Base-by-base conservation (phyloP, 2,888 invertebrate species). In the Bugula neritina region DNA sequence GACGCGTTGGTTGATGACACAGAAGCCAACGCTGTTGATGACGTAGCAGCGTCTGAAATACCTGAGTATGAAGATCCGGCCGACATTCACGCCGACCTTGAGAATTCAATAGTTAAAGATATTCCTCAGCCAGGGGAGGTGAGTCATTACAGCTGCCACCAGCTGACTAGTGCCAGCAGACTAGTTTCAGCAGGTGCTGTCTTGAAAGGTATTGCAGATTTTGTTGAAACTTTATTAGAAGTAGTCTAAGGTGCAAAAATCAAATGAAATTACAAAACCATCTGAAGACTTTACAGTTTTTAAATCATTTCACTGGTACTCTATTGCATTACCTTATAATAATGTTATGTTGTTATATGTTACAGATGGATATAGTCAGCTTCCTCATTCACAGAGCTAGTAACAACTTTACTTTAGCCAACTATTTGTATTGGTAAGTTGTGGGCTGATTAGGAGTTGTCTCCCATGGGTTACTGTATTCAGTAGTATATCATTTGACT, bases 361-460 rank as follows among this genome's bases (percentile, higher is more conserved):
- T 73, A 23, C 77, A 84, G 82, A 81, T 81, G 77, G 92, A 94
- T 86, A 87, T 98, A 70, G 92, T 94, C 0, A 90, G 92, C 71
- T 97, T 97, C 87, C 88, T 98, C 21, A 94, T 98, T 76, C 88
- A 89, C 71, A 88, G 96, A 72, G 94, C 97, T 0, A 92, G 93
- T 83, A 89, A 89, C 79, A 95, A 97, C 87, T 89, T 91, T 71
- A 90, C 89, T 23, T 86, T 99, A 69, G 95, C 95, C 69, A 98
- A 97, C 87, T 98, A 97, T 84, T 90, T 99, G 77, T 98, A 93
- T 86, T 99, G 99, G 99, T 88, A 94, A 76, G 79, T 75, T 10
- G 17, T 10, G 5, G 17, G 43, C 43, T 43, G n/a, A n/a, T n/a
- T n/a, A n/a, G n/a, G n/a, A n/a, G n/a, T n/a, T n/a, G n/a, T n/a